Evolutionary conservation across 92 coral and sea anemone genomes (phyloP).

Genomic region (Virgularia gustaviana): DNA sequence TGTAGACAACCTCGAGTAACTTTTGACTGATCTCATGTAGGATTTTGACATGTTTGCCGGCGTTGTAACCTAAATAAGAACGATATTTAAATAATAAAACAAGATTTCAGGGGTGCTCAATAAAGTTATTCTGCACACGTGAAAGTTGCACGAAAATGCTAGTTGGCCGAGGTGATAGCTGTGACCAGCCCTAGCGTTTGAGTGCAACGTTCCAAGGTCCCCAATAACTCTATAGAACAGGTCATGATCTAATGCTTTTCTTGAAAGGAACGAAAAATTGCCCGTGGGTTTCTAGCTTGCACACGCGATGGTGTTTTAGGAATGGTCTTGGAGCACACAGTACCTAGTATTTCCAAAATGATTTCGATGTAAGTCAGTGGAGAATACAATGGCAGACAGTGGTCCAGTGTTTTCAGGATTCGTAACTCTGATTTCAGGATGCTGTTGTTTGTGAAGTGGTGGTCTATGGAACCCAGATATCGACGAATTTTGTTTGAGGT

Average conservation of each 20-base stretch:
- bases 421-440: constrained; percentile 89
- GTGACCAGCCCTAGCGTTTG: too few relatives aligned
- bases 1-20: constrained; percentile 78
- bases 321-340: too few relatives aligned
- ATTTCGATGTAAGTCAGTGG: constrained; percentile 88
- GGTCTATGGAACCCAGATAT: constrained; percentile 80
- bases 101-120: neutral
- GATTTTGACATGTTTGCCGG: constrained; percentile 80
- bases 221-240: too few relatives aligned
- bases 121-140: neutral
- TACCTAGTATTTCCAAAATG: constrained; percentile 87
- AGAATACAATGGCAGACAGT: constrained; percentile 63
- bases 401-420: constrained; percentile 78
- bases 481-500: constrained; percentile 82
- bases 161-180: too few relatives aligned
- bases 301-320: too few relatives aligned
- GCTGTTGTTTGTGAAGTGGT: constrained; percentile 71
- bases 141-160: too few relatives aligned
- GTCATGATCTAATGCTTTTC: too few relatives aligned
- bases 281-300: constrained; percentile 31
- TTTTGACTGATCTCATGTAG: constrained; percentile 86
- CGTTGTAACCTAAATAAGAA: constrained; percentile 70
- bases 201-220: too few relatives aligned
- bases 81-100: neutral
- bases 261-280: neutral